Evolutionary conservation across 2,113 vertebrate species (phyloP), one percentile per base, ranked within the genome.

Genomic region (Aegotheles bennettii): DNA sequence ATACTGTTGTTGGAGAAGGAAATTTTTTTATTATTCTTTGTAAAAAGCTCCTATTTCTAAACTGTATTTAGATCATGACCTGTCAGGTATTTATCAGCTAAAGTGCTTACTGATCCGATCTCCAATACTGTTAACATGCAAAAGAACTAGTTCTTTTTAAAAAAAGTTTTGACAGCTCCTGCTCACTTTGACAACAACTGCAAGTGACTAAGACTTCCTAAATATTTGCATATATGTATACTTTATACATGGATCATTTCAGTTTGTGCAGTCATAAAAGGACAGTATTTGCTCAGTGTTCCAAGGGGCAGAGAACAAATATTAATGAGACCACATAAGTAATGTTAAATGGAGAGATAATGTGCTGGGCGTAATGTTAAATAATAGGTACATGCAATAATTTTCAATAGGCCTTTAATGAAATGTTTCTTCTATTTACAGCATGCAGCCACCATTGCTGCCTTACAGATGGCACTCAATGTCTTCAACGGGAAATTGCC

Each of bases 401-500:
- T 67, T 91, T 89, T 35, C 70, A 71, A 8, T 2, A 79, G 40
- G 18, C 16, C 15, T 89, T 51, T 85, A 82, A 82, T 74, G 35
- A 68, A 60, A 57, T 6, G 18, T 73, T 87, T 73, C 29, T 53
- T 89, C 53, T 89, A 10, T 75, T 93, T 57, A 19, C 93, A 98
- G 97, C 96, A 97, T 26, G 96, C 98, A 95, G 97, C 98, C 13
- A 98, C 98, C 45, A 91, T 98, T 88, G 97, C 93, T 94, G 98
- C 98, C 89, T 98, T 98, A 63, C 98, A 98, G 97, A 98, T 97
- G 57, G 98, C 98, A 75, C 97, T 98, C 81, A 96, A 98, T 45
- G 89, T 98, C 43, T 98, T 97, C 97, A 98, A 97, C 54, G 96
- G 97, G 89, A 97, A 97, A 42, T 76, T 98, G 51, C 97, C 98